These are phyloP conservation scores for Platycheirus rosarum DNA, from an alignment of 2,888 invertebrate species.

Conservation along the genomic window DNA sequence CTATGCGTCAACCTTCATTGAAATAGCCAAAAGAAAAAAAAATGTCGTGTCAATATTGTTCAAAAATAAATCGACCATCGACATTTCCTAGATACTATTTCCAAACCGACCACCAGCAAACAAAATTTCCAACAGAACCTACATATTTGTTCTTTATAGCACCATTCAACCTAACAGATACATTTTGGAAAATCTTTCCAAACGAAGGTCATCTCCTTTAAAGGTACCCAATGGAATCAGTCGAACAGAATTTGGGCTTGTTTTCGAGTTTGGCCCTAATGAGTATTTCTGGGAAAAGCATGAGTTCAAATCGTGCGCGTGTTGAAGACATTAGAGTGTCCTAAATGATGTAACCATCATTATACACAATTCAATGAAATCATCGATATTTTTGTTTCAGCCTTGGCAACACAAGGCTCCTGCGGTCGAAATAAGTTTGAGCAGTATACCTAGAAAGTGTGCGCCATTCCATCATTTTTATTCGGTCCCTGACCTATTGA, in stretches of 20 bases:
- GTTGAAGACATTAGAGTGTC: constrained; percentile 8
- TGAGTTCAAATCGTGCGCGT: not conserved
- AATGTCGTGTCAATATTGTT: not conserved
- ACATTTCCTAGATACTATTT: not conserved
- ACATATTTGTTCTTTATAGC: no score
- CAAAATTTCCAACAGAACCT: not conserved
- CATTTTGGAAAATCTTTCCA: not conserved
- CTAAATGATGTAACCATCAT: constrained; percentile 27
- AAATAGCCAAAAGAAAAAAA: no score
- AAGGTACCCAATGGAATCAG: constrained; percentile 7
- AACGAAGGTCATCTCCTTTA: constrained; percentile 22
- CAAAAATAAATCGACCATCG: constrained; percentile 4
- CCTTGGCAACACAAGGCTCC: constrained; percentile 23
- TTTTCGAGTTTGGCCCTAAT: constrained; percentile 8
- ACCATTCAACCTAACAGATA: no score
- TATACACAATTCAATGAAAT: constrained; percentile 17
- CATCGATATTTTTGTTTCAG: constrained; percentile 17
- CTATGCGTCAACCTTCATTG: no score
- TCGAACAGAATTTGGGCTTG: constrained; percentile 8
- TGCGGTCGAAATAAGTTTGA: not conserved
- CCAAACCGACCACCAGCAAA: constrained; percentile 12
- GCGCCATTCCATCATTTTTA: not conserved
- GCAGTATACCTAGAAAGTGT: not conserved
- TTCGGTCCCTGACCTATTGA: constrained; percentile 52
- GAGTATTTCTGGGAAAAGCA: constrained; percentile 19